Base-by-base conservation (phyloP, 2,113 vertebrate species). In the Solenodon paradoxus region DNA sequence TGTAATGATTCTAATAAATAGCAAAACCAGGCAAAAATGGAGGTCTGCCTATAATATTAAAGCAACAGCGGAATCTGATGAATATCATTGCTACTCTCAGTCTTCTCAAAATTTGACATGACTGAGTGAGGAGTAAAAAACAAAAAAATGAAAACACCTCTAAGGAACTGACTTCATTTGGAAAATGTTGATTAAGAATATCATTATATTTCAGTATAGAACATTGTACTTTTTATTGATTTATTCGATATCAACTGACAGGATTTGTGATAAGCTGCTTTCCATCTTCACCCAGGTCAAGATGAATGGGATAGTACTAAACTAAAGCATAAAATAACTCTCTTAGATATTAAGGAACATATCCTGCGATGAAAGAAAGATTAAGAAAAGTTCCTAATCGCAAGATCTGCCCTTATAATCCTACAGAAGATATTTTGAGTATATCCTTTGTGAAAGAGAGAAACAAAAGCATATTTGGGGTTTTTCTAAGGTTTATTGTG, bases 1-100 rank as follows among this genome's bases (percentile, higher is more conserved):
- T 75, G 35, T 20, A 40, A 17, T 32, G 40, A 66, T 66, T 94
- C 38, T 40, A 83, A n/a, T 20, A 93, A 89, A 69, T 26, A 77
- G 24, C 3, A 24, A 40, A 64, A 71, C 35, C 71, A 30, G 17
- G n/a, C 68, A 17, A 82, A 72, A 91, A 78, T 45, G 38, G 40
- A 71, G 2, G 16, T 49, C 15, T 19, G 8, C 1, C 61, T 59
- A 17, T 20, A 32, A 66, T 28, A 1, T 17, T 45, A 74, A 38
- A 49, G 4, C 1, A 74, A 16, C 0, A 57, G 13, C 10, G 86
- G 16, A 20, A 45, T 30, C 32, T 51, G 5, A 32, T 79, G 45
- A 66, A 47, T n/a, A 12, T 1, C 7, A 68, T 55, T 72, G 80
- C 22, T 45, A 47, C 13, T 32, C 78, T 0, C 0, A 19, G 12